Percentiles rank a stretch among this genome's conserved stretches.
Conservation (phyloP, 2,797 vertebrate species). For the Phylloscopus collybita region DNA sequence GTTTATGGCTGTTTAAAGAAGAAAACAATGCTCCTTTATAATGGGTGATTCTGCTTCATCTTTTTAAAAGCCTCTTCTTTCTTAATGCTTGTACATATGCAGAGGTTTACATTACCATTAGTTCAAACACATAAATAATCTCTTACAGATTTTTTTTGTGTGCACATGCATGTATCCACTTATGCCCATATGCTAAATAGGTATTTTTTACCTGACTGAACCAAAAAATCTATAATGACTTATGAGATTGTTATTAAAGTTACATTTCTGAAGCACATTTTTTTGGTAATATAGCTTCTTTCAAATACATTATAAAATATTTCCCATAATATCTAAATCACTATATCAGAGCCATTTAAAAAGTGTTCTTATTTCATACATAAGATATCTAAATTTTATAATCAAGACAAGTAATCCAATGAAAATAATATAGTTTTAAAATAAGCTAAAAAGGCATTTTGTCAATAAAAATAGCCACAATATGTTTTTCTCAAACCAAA, state of each 20-base stretch:
- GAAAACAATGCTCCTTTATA: background rate
- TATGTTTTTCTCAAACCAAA: background rate
- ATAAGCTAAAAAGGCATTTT: background rate
- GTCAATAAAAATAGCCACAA: background rate
- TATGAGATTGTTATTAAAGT: background rate
- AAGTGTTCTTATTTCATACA: background rate
- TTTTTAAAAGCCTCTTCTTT: slow-evolving; percentile 14
- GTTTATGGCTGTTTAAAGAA: background rate
- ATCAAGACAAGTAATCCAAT: background rate
- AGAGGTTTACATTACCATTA: background rate
- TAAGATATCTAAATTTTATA: background rate
- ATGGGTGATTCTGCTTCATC: background rate
- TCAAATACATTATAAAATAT: background rate
- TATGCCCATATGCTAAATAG: background rate
- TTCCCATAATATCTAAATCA: background rate
- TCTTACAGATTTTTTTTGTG: background rate
- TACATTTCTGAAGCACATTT: background rate
- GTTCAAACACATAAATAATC: background rate
- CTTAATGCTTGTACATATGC: background rate
- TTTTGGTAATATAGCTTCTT: background rate
- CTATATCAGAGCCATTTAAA: background rate
- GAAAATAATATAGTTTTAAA: background rate
- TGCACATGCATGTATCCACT: rapidly evolving
- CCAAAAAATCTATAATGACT: background rate
- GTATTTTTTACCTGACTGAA: background rate